A percentile compares a stretch with the other conserved stretches of the same genome.
Conservation (phyloP, 2,797 vertebrate genomes). For the Tapera naevia region DNA sequence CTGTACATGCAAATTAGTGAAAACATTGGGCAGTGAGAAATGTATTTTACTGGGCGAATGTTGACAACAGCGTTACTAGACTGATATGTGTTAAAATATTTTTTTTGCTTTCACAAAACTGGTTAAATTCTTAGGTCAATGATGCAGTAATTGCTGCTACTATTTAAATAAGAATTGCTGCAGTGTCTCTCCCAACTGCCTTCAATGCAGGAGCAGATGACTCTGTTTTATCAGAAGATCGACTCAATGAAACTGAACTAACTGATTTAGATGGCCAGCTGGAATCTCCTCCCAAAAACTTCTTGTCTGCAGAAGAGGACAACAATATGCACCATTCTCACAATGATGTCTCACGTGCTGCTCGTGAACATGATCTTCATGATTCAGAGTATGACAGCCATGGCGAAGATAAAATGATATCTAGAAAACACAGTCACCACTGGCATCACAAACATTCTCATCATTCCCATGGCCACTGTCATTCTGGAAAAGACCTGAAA, state of each 20-base stretch:
- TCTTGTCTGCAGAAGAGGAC: conserved; percentile 75
- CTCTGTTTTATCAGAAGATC: conserved; percentile 82
- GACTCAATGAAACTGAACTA: conserved; percentile 89
- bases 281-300: conserved; percentile 83
- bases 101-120: not conserved
- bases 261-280: conserved; percentile 83
- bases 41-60: not conserved
- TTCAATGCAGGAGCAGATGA: conserved; percentile 78
- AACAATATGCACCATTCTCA: conserved; percentile 63
- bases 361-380: conserved; percentile 68
- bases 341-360: conserved; percentile 61
- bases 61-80: not conserved
- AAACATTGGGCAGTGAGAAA: not conserved
- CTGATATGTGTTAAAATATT: not conserved
- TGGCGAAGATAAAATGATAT: conserved; percentile 64
- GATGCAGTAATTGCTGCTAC: not conserved
- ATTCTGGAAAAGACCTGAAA: conserved; percentile 96
- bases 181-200: not conserved
- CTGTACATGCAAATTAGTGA: not conserved
- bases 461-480: conserved; percentile 94
- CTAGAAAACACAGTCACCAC: conserved; percentile 81
- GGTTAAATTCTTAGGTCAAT: not conserved
- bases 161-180: not conserved
- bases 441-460: conserved; percentile 84
- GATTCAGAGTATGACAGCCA: conserved; percentile 73